A percentile compares a stretch with the other conserved stretches of the same genome.
phyloP scores from a whole-genome alignment of 2,797 vertebrate genomes.

The Craterocephalus amniculus region DNA sequence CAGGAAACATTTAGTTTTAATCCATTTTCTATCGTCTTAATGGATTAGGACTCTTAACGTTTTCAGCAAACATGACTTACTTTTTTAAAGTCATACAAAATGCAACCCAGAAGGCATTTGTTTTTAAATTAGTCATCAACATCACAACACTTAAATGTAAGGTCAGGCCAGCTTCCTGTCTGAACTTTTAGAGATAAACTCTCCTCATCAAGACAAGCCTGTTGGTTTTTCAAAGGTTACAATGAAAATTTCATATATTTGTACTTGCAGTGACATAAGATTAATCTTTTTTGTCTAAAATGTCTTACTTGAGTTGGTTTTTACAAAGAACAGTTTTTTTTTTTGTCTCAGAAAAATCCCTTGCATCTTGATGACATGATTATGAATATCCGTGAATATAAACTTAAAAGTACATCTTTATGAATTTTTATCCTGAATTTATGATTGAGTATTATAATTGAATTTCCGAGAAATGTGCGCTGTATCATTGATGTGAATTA shows the following conservation, averaged over 20 bases:
- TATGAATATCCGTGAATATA: background rate
- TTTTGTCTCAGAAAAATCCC: no score
- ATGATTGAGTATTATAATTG: background rate
- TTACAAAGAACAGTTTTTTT: background rate
- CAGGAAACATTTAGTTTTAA: slow-evolving; percentile 26
- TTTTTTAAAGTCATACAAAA: slow-evolving; percentile 47
- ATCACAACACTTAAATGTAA: background rate
- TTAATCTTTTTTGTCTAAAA: background rate
- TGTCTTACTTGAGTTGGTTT: background rate
- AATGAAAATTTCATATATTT: background rate
- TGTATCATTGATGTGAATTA: background rate
- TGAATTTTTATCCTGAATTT: background rate
- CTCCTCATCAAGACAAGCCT: background rate
- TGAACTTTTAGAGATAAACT: background rate
- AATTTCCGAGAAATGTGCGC: background rate
- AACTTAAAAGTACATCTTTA: background rate
- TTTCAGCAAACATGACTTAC: slow-evolving; percentile 38
- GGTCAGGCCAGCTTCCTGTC: slow-evolving; percentile 5
- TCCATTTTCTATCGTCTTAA: background rate
- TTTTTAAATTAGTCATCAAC: slow-evolving; percentile 7
- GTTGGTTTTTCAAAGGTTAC: background rate
- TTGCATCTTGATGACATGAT: background rate
- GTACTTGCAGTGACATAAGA: background rate
- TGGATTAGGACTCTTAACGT: slow-evolving; percentile 32
- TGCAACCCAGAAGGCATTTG: slow-evolving; percentile 20